Evolutionary conservation across 2,888 invertebrate species (phyloP).

Genomic region (Habroteleia sp.): DNA sequence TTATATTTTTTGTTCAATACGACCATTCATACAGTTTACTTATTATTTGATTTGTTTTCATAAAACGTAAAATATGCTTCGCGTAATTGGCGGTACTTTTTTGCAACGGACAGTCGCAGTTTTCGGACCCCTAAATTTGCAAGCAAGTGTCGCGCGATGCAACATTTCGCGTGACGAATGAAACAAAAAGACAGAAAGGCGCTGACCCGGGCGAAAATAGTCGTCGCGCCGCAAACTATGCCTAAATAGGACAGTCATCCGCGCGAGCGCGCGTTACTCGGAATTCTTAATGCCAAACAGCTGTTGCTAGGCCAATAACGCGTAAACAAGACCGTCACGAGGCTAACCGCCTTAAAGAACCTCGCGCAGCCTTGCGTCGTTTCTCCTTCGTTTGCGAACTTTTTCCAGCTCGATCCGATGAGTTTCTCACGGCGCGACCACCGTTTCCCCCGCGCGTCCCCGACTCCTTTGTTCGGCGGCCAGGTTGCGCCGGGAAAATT

Average conservation of each 20-base stretch:
- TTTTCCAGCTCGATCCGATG: conserved; percentile 11
- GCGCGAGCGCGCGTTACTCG: conserved; percentile 33
- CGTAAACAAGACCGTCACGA: conserved; percentile 68
- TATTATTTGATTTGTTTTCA: too few species aligned
- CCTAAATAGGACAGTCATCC: conserved; percentile 33
- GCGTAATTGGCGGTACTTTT: too few species aligned
- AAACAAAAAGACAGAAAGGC: too few species aligned
- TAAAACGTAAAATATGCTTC: too few species aligned
- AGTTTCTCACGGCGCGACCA: conserved; percentile 9
- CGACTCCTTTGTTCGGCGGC: background rate
- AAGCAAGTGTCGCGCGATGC: too few species aligned
- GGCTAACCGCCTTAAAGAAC: conserved; percentile 49
- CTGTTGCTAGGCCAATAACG: conserved; percentile 76
- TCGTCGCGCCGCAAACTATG: conserved; percentile 12
- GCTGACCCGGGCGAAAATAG: conserved; percentile 12
- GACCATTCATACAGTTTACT: too few species aligned
- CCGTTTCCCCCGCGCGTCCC: conserved; percentile 9
- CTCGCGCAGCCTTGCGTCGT: conserved; percentile 47
- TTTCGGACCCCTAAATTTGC: too few species aligned
- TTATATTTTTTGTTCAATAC: too few species aligned
- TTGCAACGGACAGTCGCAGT: too few species aligned
- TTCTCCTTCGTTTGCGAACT: conserved; percentile 44
- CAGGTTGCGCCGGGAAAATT: background rate
- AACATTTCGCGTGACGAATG: too few species aligned
- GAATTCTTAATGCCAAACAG: conserved; percentile 70